phyloP scores from a whole-genome alignment of 2,113 vertebrate species.

The Ardeotis arabs region DNA sequence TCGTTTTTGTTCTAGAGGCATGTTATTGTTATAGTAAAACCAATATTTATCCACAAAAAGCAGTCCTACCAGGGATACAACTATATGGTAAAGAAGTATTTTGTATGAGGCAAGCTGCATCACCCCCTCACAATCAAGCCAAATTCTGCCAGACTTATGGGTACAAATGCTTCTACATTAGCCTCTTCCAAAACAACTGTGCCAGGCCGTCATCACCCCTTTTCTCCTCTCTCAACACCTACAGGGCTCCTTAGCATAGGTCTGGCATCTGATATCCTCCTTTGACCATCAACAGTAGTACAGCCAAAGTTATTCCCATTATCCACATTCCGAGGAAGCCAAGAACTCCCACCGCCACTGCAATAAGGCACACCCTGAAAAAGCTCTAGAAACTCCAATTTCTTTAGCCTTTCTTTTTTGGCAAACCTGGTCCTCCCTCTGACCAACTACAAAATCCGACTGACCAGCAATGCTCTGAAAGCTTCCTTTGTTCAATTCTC shows the following conservation, averaged over 20 bases:
- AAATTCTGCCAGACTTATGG: neutral
- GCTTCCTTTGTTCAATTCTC: neutral
- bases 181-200: neutral
- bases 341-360: neutral
- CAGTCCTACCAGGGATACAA: neutral
- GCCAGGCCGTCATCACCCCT: neutral
- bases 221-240: neutral
- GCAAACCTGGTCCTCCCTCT: neutral
- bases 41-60: neutral
- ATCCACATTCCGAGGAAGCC: neutral
- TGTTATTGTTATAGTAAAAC: neutral
- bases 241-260: neutral
- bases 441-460: neutral
- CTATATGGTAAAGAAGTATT: neutral
- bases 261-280: neutral
- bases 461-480: neutral
- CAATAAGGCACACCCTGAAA: neutral
- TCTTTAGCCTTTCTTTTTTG: neutral
- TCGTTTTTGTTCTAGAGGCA: conserved; percentile 5
- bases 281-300: neutral
- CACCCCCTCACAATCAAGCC: neutral
- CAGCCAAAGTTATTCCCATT: neutral
- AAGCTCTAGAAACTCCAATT: neutral
- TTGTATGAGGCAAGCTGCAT: neutral
- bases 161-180: neutral